Base-by-base conservation (phyloP, 2,113 vertebrate species). In the Cryptotis parvus region DNA sequence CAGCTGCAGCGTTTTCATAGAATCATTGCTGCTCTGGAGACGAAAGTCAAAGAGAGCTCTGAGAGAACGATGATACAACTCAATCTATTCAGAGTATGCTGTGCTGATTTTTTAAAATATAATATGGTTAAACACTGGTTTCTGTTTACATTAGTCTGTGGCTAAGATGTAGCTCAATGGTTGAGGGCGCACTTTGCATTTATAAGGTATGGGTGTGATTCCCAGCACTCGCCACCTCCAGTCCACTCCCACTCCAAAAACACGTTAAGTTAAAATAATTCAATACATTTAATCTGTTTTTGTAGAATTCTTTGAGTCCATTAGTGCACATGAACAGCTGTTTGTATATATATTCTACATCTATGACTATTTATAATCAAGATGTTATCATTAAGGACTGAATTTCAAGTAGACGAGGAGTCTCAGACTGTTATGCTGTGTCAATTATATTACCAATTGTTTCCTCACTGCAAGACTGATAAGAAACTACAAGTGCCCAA, bases 331-430 rank as follows among this genome's bases (percentile, higher is more conserved):
- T 65, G 2, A 22, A 6, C 0, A 24, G 3, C 31, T 16, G 33
- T 33, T 33, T 43, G 29, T 70, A 39, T 41, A 55, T 72, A n/a
- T 52, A 18, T 75, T 68, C 41, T 87, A 87, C 84, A 82, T 45
- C 18, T 45, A 66, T 35, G 52, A 24, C 24, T 29, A 65, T 41
- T 73, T 89, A 72, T 39, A 82, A 98, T 95, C 98, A 98, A 98
- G 97, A 98, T 97, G 97, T 96, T 98, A 97, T 97, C 98, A 97
- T 98, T 96, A 96, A 97, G 95, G 97, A 97, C 97, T 97, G 98
- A 98, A 98, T 97, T 98, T 98, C 98, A 98, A 98, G 95, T 96
- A 97, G 97, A 41, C 98, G 88, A 96, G 94, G 96, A 95, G 93
- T 97, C 96, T 97, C 97, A 96, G 97, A 97, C 97, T 97, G 95